Evolutionary conservation across 2,888 invertebrate genomes (phyloP), one percentile per base, ranked within the genome.

Genomic region (Drosophila silvestris): DNA sequence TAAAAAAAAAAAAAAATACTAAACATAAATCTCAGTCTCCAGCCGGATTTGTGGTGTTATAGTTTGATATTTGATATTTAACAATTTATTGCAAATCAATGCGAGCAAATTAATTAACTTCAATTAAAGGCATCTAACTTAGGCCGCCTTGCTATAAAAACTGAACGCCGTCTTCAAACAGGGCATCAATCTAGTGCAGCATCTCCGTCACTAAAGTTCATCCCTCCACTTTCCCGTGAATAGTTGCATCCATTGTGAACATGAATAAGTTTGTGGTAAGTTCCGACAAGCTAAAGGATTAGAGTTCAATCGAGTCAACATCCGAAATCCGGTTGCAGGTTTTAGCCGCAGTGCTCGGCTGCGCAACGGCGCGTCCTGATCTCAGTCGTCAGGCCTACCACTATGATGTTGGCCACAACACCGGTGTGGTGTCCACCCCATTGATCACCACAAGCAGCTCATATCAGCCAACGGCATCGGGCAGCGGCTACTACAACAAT

Each of bases 241-340:
- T 22, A 22, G 44, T 44, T 22, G 16, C 37, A 7, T 37, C 37
- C 16, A n/a, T n/a, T 41, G 41, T 41, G 41, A 84, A 56, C 54
- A 92, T 92, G 92, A 84, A 87, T 58, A 81, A 79, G 54, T 83
- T 88, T 81, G 74, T 90, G 89, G 92, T 92, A 81, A 92, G 91
- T 79, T 9, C 16, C 19, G 6, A 44, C 7, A 9, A 3, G 12
- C n/a, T 2, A 22, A 32, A 16, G 44, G 41, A 41, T 58, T 44
- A 22, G 30, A 22, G 22, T 22, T 22, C 22, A 16, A 32, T 30
- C 3, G 32, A 22, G 30, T 16, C n/a, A 19, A 12, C 10, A 14
- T 22, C 22, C 28, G 28, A 26, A 26, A 26, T 47, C 26, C 9
- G 26, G 28, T 47, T 54, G 56, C 41, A 92, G 92, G 74, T 89